Evolutionary conservation across 1,140 invertebrate genomes (phyloP).

Genomic region (Acromyrmex heyeri): DNA sequence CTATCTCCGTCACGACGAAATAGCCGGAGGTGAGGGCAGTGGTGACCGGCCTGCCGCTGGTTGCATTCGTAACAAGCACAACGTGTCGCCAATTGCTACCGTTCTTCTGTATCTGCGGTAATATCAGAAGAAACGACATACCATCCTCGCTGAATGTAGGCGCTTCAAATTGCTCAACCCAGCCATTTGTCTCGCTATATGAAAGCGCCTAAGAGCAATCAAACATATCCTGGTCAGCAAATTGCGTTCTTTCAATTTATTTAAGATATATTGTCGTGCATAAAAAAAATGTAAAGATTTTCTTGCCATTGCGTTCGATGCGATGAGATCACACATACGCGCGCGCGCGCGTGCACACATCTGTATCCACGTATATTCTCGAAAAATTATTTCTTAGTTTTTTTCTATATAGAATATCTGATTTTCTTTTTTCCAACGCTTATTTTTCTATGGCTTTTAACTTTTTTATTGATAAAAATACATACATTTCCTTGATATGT

Average conservation of each 20-base stretch:
- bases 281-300: background rate
- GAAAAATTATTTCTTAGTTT: too few species aligned
- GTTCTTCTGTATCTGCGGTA: conserved; percentile 89
- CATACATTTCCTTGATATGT: too few species aligned
- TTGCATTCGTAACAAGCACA: conserved; percentile 86
- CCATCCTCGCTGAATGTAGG: conserved; percentile 88
- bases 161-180: conserved; percentile 90
- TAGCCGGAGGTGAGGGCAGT: conserved; percentile 91
- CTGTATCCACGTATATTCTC: too few species aligned
- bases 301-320: background rate
- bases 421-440: too few species aligned
- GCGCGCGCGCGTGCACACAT: too few species aligned
- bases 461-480: too few species aligned
- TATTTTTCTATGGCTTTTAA: too few species aligned
- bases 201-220: conserved; percentile 74
- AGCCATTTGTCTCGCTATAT: conserved; percentile 88
- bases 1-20: conserved; percentile 93
- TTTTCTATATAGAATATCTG: too few species aligned
- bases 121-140: conserved; percentile 87
- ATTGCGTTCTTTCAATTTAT: conserved; percentile 10
- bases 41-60: conserved; percentile 74
- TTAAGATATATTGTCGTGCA: background rate
- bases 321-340: too few species aligned
- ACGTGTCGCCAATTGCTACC: conserved; percentile 90
- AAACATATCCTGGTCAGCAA: conserved; percentile 27